A percentile compares a stretch with the other conserved stretches of the same genome.
Conservation (phyloP, 2,797 vertebrate species). For the Sebastes paucispinis region DNA sequence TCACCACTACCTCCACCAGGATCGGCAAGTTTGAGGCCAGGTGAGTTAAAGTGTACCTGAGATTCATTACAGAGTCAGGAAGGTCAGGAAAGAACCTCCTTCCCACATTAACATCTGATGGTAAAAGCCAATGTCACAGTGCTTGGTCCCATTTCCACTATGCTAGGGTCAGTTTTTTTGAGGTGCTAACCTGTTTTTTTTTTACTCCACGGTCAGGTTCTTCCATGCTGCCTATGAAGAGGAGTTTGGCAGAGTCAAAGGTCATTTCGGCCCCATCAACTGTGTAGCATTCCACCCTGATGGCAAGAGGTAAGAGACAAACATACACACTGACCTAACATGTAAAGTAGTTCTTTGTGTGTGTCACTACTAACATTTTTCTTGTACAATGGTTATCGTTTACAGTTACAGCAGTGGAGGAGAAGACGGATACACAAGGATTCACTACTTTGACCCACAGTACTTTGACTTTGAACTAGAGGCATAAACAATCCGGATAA, state of each 20-base stretch:
- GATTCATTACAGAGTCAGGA: too few relatives aligned
- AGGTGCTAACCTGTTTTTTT: not conserved
- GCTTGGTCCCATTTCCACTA: not conserved
- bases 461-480: constrained; percentile 99
- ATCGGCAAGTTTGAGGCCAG: constrained; percentile 99
- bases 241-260: constrained; percentile 97
- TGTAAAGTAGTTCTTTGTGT: too few relatives aligned
- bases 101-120: too few relatives aligned
- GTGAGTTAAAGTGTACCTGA: constrained; percentile 67
- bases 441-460: constrained; percentile 97
- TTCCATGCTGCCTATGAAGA: constrained; percentile 97
- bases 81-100: too few relatives aligned
- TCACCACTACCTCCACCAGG: constrained; percentile 97
- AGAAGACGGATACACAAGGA: constrained; percentile 95
- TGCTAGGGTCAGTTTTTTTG: too few relatives aligned
- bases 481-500: constrained; percentile 60
- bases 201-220: constrained; percentile 81
- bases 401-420: constrained; percentile 97
- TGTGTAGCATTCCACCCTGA: constrained; percentile 98
- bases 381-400: not conserved
- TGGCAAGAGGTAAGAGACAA: constrained; percentile 89
- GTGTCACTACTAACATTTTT: not conserved
- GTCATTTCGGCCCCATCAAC: constrained; percentile 98
- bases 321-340: too few relatives aligned
- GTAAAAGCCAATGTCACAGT: too few relatives aligned